phyloP scores from a whole-genome alignment of 2,888 invertebrate species.

The Cremastinae sp. region DNA sequence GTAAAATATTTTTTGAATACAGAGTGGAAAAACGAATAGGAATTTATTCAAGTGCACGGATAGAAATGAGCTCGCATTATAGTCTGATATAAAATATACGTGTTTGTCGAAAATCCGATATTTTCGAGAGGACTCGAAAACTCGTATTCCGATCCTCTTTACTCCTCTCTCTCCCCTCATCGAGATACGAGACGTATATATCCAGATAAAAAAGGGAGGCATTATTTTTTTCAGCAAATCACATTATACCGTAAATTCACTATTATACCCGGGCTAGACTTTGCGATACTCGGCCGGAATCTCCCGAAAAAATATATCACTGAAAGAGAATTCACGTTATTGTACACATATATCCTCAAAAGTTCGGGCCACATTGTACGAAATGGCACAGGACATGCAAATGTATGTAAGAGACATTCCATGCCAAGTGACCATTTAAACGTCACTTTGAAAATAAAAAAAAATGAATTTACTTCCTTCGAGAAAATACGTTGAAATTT shows the following conservation, averaged over 20 bases:
- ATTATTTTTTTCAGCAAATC: constrained; percentile 22
- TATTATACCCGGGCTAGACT: constrained; percentile 19
- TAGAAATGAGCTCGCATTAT: background rate
- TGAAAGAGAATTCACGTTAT: constrained; percentile 47
- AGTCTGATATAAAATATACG: constrained; percentile 3
- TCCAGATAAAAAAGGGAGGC: background rate
- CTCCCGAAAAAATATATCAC: constrained; percentile 53
- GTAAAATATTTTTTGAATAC: too few relatives aligned
- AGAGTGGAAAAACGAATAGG: too few relatives aligned
- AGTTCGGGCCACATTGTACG: constrained; percentile 3
- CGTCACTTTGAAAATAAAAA: too few relatives aligned
- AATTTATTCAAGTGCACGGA: background rate
- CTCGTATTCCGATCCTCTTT: constrained; percentile 10
- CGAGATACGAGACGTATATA: constrained; percentile 9
- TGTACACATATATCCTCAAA: constrained; percentile 1
- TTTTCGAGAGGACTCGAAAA: constrained; percentile 2
- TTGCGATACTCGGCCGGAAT: constrained; percentile 20
- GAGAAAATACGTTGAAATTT: too few relatives aligned
- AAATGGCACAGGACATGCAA: constrained; percentile 16
- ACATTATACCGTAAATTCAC: constrained; percentile 26
- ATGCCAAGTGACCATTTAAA: too few relatives aligned
- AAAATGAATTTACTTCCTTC: too few relatives aligned
- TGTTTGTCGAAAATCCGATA: constrained; percentile 4
- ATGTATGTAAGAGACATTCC: too few relatives aligned
- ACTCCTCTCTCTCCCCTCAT: too few relatives aligned